Base-by-base conservation (phyloP, 2,797 vertebrate species). In the Microctenopoma lineatum region DNA sequence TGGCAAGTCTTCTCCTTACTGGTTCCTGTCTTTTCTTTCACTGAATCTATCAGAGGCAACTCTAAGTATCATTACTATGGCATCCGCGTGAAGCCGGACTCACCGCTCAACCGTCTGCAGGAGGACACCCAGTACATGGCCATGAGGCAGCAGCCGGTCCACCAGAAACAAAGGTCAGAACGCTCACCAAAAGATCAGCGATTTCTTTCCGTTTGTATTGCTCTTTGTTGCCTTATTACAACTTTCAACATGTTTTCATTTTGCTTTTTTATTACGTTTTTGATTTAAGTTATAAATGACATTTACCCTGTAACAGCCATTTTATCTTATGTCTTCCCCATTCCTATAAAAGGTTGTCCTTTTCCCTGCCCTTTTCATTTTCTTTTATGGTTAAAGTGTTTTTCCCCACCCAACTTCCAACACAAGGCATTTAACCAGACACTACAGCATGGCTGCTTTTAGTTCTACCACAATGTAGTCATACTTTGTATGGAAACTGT, bases 21-120 rank as follows among this genome's bases (percentile, higher is more conserved):
- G 66, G 45, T 73, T 84, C 83, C 75, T 79, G 75, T 25, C 44
- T 85, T 77, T 80, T 81, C 66, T 85, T 64, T 77, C 58, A 39
- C 70, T 89, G 50, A 81, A 47, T 90, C 66, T 66, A 53, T 71
- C 89, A 99, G 97, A 91, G 97, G 98, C 29, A 99, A 99, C 92
- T 99, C 98, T 3, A 99, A 99, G 84, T 99, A 99, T 72, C 98
- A 99, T 87, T 99, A 99, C 85, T 99, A 99, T 0, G 98, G 98
- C 62, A 99, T 99, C 88, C 96, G 98, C 2, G 95, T 99, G 29
- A 99, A 99, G 90, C 97, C 98, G 0, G 97, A 98, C 90, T 99
- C 98, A 0, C 97, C 97, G 0, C 94, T 99, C 65, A 98, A 97
- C 89, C 95, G 96, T 46, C 84, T 99, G 83, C 97, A 98, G 92